Conservation (phyloP, 2,888 invertebrate genomes). For the Ormyrus nitidulus region DNA sequence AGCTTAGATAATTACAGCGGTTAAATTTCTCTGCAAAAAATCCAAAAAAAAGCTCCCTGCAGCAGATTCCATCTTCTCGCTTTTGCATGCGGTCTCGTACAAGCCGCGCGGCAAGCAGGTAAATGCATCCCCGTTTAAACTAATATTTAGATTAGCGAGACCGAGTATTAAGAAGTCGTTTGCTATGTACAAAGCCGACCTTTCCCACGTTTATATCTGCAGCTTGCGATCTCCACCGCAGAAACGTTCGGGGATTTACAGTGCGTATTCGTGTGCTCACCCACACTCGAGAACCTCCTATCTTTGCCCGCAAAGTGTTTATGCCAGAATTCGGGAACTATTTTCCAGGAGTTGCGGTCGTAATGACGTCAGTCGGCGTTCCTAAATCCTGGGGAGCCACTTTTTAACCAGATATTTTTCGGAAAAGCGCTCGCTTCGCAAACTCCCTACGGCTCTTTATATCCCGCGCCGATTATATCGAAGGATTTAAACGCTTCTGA, state of each 20-base stretch:
- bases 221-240: conserved; percentile 18
- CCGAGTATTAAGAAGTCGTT: conserved; percentile 39
- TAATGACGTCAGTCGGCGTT: background rate
- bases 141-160: conserved; percentile 37
- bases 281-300: background rate
- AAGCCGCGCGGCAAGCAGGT: background rate
- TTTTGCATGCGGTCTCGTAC: too few species aligned
- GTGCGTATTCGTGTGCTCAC: background rate
- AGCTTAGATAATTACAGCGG: too few species aligned
- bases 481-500: conserved; percentile 17
- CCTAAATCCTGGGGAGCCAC: conserved; percentile 7
- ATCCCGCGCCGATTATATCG: conserved; percentile 30
- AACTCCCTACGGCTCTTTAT: background rate
- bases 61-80: too few species aligned
- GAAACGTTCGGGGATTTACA: conserved; percentile 43
- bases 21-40: too few species aligned
- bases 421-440: too few species aligned
- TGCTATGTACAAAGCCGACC: background rate
- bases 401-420: conserved; percentile 8
- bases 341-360: background rate
- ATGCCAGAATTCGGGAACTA: background rate
- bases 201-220: too few species aligned
- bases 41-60: too few species aligned
- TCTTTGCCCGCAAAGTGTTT: background rate
- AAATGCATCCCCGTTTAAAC: conserved; percentile 9